Evolutionary conservation across 2,113 vertebrate species (phyloP).

Genomic region (Osmerus mordax): DNA sequence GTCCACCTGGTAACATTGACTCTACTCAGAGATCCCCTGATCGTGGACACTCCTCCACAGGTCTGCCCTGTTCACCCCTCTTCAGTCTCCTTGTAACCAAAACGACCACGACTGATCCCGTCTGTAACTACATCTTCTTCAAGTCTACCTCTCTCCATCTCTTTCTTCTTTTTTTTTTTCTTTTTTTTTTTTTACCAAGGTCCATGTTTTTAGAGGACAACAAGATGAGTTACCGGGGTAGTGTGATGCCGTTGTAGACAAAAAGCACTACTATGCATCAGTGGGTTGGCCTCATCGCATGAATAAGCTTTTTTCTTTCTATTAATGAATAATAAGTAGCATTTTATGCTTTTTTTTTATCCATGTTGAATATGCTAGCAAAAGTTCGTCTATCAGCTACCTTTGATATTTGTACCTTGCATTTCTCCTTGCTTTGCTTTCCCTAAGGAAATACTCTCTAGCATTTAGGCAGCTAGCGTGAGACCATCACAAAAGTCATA

Average conservation of each 20-base stretch:
- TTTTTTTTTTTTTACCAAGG: slow-evolving; percentile 43
- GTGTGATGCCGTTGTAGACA: slow-evolving; percentile 66
- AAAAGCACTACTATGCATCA: slow-evolving; percentile 65
- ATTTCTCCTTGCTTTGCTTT: slow-evolving; percentile 41
- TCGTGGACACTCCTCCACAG: slow-evolving; percentile 55
- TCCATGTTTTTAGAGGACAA: slow-evolving; percentile 75
- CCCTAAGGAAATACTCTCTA: slow-evolving; percentile 60
- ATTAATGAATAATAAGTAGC: slow-evolving; percentile 65
- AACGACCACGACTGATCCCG: slow-evolving; percentile 49
- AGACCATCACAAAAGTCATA: slow-evolving; percentile 38
- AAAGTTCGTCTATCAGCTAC: slow-evolving; percentile 39
- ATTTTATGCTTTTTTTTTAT: slow-evolving; percentile 55
- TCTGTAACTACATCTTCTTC: slow-evolving; percentile 79
- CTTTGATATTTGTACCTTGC: slow-evolving; percentile 51
- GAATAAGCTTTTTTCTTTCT: slow-evolving; percentile 83
- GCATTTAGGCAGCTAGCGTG: slow-evolving; percentile 69
- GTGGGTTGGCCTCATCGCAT: slow-evolving; percentile 59
- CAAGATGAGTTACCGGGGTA: slow-evolving; percentile 66
- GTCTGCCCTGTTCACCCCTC: slow-evolving; percentile 49
- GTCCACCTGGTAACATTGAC: slow-evolving; percentile 45
- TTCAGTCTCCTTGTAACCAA: slow-evolving; percentile 38
- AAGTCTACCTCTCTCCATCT: slow-evolving; percentile 92
- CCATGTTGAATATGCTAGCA: slow-evolving; percentile 50
- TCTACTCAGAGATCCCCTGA: slow-evolving; percentile 39
- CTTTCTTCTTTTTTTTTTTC: slow-evolving; percentile 59